Evolutionary conservation across 2,113 vertebrate genomes (phyloP), one percentile per base, ranked within the genome.

Genomic region (Zosterops hypoxanthus): DNA sequence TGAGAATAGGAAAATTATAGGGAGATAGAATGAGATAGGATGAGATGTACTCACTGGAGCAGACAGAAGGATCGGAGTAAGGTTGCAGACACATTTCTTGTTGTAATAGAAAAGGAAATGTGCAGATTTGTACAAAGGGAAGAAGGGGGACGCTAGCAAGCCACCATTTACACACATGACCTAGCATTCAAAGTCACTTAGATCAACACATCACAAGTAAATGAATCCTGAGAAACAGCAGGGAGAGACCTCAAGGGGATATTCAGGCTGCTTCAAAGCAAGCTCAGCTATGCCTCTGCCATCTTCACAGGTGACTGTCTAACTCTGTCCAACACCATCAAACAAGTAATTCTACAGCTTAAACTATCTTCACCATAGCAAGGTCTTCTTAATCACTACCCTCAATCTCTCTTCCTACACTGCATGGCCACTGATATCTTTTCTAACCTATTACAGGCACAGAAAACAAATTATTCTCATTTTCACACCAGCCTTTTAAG

Each of bases 221-320:
- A 76, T 4, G 13, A 31, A 78, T n/a, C 52, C 68, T 41, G 25
- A 70, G 85, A 86, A 90, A 72, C 66, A 63, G 85, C 63, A 93
- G 39, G 50, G 42, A 93, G 31, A 52, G n/a, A 86, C 46, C 75
- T 73, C 50, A 21, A 61, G n/a, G 75, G 21, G 39, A 33, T 77
- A 69, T 63, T 72, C 17, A 65, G 66, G 46, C 53, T 73, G 50
- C 80, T 91, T 92, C 87, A 82, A 96, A 91, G 82, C 63, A 79
- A n/a, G 52, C 56, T 91, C 31, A 55, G 60, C 65, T 80, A 71
- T 4, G 10, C 41, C 56, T 66, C 7, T 52, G 73, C 56, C 46
- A 77, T 8, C 71, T 55, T 93, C 46, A 66, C 39, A 73, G 47
- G n/a, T 42, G 49, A 79, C 28, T 49, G 14, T 61, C 82, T 71